Evolutionary conservation across 2,888 invertebrate genomes (phyloP).

Genomic region (Apoda limacodes): DNA sequence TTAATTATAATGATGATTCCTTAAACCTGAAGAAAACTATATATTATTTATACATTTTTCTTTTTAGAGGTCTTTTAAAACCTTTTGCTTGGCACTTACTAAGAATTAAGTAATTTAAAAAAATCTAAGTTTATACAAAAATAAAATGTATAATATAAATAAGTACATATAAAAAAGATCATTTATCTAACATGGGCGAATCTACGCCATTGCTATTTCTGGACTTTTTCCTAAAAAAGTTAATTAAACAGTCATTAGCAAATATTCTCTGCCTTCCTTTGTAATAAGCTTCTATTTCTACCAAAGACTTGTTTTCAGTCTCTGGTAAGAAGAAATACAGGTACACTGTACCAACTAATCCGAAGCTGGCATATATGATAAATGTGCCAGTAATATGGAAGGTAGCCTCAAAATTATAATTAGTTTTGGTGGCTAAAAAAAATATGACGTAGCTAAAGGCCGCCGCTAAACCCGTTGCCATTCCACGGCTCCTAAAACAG

Average conservation of each 20-base stretch:
- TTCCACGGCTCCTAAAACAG: slow-evolving; percentile 65
- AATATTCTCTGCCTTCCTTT: slow-evolving; percentile 47
- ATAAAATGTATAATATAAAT: slow-evolving; percentile 1
- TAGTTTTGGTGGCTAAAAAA: slow-evolving; percentile 64
- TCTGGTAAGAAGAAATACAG: slow-evolving; percentile 66
- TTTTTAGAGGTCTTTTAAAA: slow-evolving; percentile 3
- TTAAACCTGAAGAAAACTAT: no score
- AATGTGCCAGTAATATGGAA: slow-evolving; percentile 62
- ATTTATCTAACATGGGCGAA: slow-evolving; percentile 49
- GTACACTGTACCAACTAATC: slow-evolving; percentile 55
- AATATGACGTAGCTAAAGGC: slow-evolving; percentile 57
- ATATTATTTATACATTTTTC: slow-evolving; percentile 12
- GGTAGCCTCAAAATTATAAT: slow-evolving; percentile 56
- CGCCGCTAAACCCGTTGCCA: slow-evolving; percentile 63
- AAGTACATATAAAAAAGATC: slow-evolving; percentile 7
- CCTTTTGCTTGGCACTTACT: background rate
- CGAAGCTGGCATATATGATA: slow-evolving; percentile 51
- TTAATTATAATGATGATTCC: no score
- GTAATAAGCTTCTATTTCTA: slow-evolving; percentile 64
- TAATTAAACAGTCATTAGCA: slow-evolving; percentile 54
- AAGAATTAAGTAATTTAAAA: background rate
- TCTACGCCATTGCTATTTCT: slow-evolving; percentile 28
- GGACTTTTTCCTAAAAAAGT: slow-evolving; percentile 42
- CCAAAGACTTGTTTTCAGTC: slow-evolving; percentile 61
- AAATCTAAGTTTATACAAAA: background rate